These are phyloP conservation scores for Ictalurus punctatus DNA, from an alignment of 2,113 vertebrate genomes.

Conservation along the genomic window DNA sequence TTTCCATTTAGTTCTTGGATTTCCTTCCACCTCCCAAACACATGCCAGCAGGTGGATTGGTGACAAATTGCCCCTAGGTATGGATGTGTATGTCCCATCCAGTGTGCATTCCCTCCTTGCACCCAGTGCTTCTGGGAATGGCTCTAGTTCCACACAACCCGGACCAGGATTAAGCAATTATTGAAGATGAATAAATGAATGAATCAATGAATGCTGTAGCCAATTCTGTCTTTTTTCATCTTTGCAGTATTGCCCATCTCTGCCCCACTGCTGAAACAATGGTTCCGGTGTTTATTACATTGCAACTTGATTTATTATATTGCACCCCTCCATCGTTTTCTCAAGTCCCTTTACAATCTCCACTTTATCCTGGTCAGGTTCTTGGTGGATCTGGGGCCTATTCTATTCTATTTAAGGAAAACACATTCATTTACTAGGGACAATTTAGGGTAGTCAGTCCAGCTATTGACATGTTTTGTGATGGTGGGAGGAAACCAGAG, in stretches of 20 bases:
- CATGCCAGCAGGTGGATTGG: too few relatives aligned
- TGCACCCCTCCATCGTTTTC: not conserved
- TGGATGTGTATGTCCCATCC: too few relatives aligned
- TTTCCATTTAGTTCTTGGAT: too few relatives aligned
- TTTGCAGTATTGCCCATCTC: not conserved
- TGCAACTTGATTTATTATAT: not conserved
- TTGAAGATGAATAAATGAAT: too few relatives aligned
- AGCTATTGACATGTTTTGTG: not conserved
- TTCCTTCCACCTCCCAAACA: too few relatives aligned
- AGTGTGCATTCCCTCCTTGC: too few relatives aligned
- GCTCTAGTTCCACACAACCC: not conserved
- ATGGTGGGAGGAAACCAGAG: not conserved
- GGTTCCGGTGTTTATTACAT: not conserved
- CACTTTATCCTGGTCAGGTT: not conserved
- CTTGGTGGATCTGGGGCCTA: not conserved
- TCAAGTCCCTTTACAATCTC: not conserved
- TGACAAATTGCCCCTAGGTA: too few relatives aligned
- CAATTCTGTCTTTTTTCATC: too few relatives aligned
- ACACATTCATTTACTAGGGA: not conserved
- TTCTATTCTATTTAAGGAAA: not conserved
- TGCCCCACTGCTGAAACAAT: not conserved
- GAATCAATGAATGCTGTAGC: too few relatives aligned
- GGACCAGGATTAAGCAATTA: not conserved
- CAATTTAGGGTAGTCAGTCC: not conserved
- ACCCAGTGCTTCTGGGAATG: too few relatives aligned